Evolutionary conservation across 1,140 invertebrate genomes (phyloP), one percentile per base, ranked within the genome.

Genomic region (Manduca sexta): DNA sequence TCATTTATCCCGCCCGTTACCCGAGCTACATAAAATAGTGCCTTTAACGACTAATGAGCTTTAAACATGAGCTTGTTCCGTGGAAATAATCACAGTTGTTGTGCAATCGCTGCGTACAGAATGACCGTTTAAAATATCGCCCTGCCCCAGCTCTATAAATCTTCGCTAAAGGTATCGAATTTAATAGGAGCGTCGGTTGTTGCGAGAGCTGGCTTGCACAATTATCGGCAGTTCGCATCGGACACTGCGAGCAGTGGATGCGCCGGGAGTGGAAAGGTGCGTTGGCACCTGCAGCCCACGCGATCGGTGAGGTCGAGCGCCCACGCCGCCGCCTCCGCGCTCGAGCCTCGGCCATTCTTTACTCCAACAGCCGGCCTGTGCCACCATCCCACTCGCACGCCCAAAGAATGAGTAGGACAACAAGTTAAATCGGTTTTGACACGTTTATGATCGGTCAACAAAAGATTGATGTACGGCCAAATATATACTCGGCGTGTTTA

Each of bases 201-300:
- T 40, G n/a, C 16, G 15, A 7, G 3, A 40, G 56, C 49, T 52
- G 58, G 43, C 35, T 17, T 33, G 49, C 26, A 34, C 45, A 38
- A 53, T 52, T 52, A 62, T 41, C 12, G 39, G 44, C 43, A 49
- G 49, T 52, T 44, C 49, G 47, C 45, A 62, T 60, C 49, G 40
- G 46, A 54, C 37, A 13, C 39, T 56, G 18, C 35, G 41, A 41
- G 37, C 46, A 49, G 48, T 41, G 47, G 51, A 53, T 53, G 45
- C 51, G 40, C 17, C n/a, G 38, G 3, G n/a, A 12, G 69, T 75
- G 68, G 66, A 70, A 77, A 75, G 69, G 77, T 72, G 69, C 74
- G 69, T 78, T 70, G 70, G 71, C 74, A 78, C 74, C 73, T 78
- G 74, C 66, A 48, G 48, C 77, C 77, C 74, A 78, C 77, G 74